Evolutionary conservation across 2,888 invertebrate species (phyloP).

Genomic region (Orthosia gothica): DNA sequence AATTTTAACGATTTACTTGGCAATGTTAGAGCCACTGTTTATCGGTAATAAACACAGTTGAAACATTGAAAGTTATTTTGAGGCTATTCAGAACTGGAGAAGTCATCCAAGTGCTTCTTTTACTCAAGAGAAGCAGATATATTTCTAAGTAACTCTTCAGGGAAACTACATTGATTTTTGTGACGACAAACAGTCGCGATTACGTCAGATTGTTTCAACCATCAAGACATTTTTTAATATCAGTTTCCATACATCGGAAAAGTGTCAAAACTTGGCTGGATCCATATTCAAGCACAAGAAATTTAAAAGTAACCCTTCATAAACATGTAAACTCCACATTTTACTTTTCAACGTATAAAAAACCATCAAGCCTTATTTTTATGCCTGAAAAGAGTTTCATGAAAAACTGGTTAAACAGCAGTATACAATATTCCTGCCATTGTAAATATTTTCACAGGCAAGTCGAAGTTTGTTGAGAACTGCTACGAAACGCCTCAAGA

Average conservation of each 20-base stretch:
- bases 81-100: too few species aligned
- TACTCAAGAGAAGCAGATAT: too few species aligned
- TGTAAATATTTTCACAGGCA: slow-evolving; percentile 55
- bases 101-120: too few species aligned
- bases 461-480: slow-evolving; percentile 43
- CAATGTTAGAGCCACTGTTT: too few species aligned
- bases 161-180: too few species aligned
- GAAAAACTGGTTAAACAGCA: slow-evolving; percentile 27
- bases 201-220: too few species aligned
- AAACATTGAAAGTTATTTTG: not conserved
- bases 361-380: not conserved
- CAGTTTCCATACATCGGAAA: too few species aligned
- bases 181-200: too few species aligned
- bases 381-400: slow-evolving; percentile 12
- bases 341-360: not conserved
- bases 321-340: not conserved
- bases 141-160: too few species aligned
- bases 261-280: too few species aligned
- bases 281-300: not conserved
- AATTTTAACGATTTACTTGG: not conserved
- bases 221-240: too few species aligned
- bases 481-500: slow-evolving; percentile 35
- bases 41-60: too few species aligned
- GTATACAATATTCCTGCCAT: slow-evolving; percentile 47
- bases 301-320: not conserved